Evolutionary conservation across 2,888 invertebrate species (phyloP).

Genomic region (Rhyacophila evoluta): DNA sequence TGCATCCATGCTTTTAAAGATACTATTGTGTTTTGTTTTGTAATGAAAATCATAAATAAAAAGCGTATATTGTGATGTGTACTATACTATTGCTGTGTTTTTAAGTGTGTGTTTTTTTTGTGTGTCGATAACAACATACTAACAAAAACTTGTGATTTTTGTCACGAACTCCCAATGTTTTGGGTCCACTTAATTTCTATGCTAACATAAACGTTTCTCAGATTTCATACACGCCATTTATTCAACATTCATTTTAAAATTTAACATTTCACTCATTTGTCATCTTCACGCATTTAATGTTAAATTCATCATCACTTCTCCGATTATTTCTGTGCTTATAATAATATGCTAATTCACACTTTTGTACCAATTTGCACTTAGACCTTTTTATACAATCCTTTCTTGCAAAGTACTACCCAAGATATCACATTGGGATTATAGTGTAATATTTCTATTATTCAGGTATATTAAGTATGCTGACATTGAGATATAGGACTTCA

Average conservation of each 20-base stretch:
- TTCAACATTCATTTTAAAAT: not conserved
- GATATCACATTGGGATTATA: too few relatives aligned
- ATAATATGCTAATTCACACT: not conserved
- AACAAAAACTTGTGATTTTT: not conserved
- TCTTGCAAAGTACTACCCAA: not conserved
- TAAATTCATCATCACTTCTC: not conserved
- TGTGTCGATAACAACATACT: not conserved
- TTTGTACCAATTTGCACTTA: too few relatives aligned
- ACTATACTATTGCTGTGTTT: not conserved
- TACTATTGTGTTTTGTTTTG: not conserved
- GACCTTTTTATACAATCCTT: too few relatives aligned
- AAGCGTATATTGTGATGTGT: not conserved
- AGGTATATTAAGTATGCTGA: too few relatives aligned
- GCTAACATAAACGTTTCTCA: not conserved
- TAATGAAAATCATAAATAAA: not conserved
- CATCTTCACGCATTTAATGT: not conserved
- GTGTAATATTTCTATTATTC: too few relatives aligned
- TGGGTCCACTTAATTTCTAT: not conserved
- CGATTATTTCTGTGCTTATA: not conserved
- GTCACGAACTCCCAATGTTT: not conserved
- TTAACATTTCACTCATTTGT: not conserved
- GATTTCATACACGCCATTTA: not conserved
- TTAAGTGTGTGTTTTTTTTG: not conserved
- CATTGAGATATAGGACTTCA: too few relatives aligned
- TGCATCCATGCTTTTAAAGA: constrained; percentile 4